Conservation (phyloP, 2,888 invertebrate species). For the Osedax frankpressi region DNA sequence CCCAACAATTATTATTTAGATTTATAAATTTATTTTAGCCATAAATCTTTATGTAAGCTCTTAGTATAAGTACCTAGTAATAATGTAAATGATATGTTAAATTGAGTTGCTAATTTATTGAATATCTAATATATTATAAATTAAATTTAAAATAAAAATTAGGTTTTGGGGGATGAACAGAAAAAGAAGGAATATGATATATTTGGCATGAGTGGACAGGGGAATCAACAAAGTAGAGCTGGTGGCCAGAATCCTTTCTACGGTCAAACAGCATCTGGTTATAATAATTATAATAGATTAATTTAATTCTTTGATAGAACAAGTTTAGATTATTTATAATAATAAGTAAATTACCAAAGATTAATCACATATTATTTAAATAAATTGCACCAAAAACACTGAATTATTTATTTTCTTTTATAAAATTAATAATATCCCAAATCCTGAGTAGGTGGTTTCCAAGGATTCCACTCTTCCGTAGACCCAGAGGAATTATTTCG, state of each 20-base stretch:
- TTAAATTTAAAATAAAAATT: conserved; percentile 19
- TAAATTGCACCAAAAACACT: too few relatives aligned
- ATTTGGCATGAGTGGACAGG: conserved; percentile 58
- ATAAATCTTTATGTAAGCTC: not conserved
- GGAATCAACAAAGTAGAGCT: conserved; percentile 24
- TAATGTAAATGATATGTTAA: not conserved
- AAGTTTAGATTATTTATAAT: too few relatives aligned
- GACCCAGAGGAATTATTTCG: conserved; percentile 93
- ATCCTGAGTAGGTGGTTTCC: conserved; percentile 25
- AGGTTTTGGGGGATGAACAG: conserved; percentile 68
- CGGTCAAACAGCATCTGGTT: not conserved
- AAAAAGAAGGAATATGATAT: conserved; percentile 87
- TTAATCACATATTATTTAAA: too few relatives aligned
- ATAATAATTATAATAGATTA: too few relatives aligned
- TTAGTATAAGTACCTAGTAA: not conserved
- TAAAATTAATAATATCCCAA: too few relatives aligned
- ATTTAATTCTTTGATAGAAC: too few relatives aligned
- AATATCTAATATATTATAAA: not conserved
- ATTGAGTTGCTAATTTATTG: not conserved
- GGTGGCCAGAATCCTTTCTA: conserved; percentile 5
- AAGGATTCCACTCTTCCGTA: conserved; percentile 52
- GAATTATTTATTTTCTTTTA: too few relatives aligned
- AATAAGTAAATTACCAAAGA: too few relatives aligned
- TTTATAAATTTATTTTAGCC: too few relatives aligned
- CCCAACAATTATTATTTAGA: too few relatives aligned